Percentiles rank a stretch among this genome's conserved stretches.
Evolutionary conservation across 2,888 invertebrate species (phyloP).

Genomic region (Odontocerum albicorne): DNA sequence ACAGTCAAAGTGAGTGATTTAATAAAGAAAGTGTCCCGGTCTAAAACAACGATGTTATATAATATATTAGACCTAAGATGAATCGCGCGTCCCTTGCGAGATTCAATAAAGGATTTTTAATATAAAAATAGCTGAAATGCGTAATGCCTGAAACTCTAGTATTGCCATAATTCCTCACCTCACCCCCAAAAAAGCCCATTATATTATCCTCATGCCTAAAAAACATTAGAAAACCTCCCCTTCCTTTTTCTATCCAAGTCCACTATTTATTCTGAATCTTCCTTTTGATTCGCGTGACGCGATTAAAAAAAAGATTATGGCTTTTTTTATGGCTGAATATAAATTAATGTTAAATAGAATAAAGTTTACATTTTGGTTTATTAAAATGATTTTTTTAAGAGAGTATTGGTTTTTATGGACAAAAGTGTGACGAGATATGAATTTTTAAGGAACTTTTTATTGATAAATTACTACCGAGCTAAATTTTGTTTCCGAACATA

Average conservation of each 20-base stretch:
- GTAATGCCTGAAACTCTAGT: background rate
- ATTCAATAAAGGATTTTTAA: conserved; percentile 7
- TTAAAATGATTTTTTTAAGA: too few species aligned
- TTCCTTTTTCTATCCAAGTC: conserved; percentile 16
- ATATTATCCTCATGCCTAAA: conserved; percentile 29
- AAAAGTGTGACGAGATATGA: too few species aligned
- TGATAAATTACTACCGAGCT: too few species aligned
- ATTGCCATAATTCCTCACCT: conserved; percentile 16
- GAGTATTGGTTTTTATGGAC: too few species aligned
- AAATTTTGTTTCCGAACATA: too few species aligned
- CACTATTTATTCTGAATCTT: conserved; percentile 23
- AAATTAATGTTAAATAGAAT: conserved; percentile 30
- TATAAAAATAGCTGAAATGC: conserved; percentile 10
- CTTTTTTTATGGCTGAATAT: conserved; percentile 31
- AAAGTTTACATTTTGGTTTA: conserved; percentile 23
- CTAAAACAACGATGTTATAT: too few species aligned
- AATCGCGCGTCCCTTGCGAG: background rate
- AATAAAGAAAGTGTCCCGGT: too few species aligned
- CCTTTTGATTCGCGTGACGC: conserved; percentile 34
- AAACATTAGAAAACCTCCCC: conserved; percentile 30
- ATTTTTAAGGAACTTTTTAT: too few species aligned
- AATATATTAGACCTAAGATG: background rate
- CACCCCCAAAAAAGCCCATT: conserved; percentile 14
- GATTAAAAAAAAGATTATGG: conserved; percentile 35
- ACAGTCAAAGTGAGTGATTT: too few species aligned